Base-by-base conservation (phyloP, 2,113 vertebrate genomes). In the Eurypyga helias region DNA sequence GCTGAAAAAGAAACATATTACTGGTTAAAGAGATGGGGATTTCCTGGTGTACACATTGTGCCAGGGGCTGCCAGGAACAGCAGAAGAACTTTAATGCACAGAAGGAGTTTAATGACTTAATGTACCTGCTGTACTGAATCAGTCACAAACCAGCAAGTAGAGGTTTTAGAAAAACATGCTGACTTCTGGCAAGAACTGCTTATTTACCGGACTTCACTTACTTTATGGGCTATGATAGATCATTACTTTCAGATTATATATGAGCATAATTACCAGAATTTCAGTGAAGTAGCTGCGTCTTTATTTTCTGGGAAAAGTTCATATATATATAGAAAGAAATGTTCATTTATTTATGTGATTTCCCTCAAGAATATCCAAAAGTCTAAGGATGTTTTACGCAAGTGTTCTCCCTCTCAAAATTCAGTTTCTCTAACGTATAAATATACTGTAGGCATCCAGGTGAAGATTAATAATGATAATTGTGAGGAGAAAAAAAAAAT, bases 61-160 rank as follows among this genome's bases (percentile, higher is more conserved):
- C 70, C 79, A 51, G 55, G 13, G 38, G 31, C 41, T 90, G 76
- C 80, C 94, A 92, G 92, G 76, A 94, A 54, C 48, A 89, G 90
- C 48, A 67, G 82, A 69, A 57, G 36, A 66, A 62, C 55, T 82
- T 87, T 79, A 58, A 81, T 58, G 78, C 38, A 38, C 38, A 65
- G 83, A 90, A 87, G 12, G 65, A 18, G 16, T 67, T 93, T 95
- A 72, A 93, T 87, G 90, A 57, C 48, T 91, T 93, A 61, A 84
- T 95, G 89, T 95, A 78, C 65, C 60, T 92, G 67, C 65, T 92
- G 29, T 36, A 75, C 64, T 71, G 72, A 81, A 89, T 76, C 62
- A 65, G 52, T 78, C 58, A 81, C 73, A 90, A 90, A 5, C 1
- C n/a, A 83, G 62, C 54, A 52, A 84, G 29, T 9, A 60, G n/a